phyloP scores from a whole-genome alignment of 2,113 vertebrate species.

The Petaurus breviceps region DNA sequence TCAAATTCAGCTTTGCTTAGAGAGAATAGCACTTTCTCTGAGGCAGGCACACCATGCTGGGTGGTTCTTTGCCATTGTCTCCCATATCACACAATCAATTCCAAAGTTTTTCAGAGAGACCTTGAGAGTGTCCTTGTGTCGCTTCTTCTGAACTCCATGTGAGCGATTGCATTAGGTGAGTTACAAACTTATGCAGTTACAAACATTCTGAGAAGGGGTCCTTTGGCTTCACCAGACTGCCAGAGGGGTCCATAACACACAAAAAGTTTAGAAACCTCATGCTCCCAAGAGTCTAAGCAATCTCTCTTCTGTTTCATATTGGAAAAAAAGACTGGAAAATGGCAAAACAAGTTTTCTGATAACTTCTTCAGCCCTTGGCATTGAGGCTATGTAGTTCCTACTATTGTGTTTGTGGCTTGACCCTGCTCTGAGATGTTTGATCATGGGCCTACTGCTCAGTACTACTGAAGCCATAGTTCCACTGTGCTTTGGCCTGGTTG shows the following conservation, averaged over 20 bases:
- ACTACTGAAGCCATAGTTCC: not conserved
- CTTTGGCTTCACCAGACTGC: not conserved
- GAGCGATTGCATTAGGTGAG: no score
- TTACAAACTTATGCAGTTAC: not conserved
- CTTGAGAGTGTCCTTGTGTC: no score
- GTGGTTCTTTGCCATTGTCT: no score
- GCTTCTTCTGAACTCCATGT: no score
- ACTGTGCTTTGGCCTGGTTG: not conserved
- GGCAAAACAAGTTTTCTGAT: conserved; percentile 24
- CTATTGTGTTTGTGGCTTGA: conserved; percentile 42
- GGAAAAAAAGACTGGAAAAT: conserved; percentile 37
- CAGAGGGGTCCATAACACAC: no score
- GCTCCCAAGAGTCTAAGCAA: conserved; percentile 58
- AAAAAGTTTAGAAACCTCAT: not conserved
- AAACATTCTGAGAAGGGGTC: not conserved
- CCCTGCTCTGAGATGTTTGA: not conserved
- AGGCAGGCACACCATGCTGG: no score
- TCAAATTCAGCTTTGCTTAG: no score
- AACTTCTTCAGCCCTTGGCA: not conserved
- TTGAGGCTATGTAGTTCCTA: not conserved
- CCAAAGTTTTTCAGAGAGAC: no score
- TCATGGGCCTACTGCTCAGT: not conserved
- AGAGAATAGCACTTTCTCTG: no score
- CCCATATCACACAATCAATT: conserved; percentile 7
- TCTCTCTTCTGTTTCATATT: conserved; percentile 4